Conservation (phyloP, 2,113 vertebrate species). For the Chrysemys picta region DNA sequence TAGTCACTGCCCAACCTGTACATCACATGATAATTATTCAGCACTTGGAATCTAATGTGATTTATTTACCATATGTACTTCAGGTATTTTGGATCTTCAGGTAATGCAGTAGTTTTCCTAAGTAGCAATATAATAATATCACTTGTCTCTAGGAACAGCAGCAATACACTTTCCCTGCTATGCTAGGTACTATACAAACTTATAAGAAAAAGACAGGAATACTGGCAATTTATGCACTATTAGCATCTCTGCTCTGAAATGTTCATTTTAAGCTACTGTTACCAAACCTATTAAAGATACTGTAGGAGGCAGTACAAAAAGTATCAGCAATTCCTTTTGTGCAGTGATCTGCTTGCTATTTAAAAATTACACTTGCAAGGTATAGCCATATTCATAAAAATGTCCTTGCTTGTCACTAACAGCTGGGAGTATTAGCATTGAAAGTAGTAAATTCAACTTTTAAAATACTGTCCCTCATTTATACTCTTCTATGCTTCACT, state of each 20-base stretch:
- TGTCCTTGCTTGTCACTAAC: accelerated
- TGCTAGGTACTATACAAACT: not conserved
- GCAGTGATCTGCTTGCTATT: not conserved
- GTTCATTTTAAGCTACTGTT: not conserved
- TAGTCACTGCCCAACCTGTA: not conserved
- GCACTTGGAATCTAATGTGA: not conserved
- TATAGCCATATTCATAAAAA: not conserved
- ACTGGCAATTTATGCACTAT: not conserved
- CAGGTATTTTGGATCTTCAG: not conserved
- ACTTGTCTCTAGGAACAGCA: not conserved
- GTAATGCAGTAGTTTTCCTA: not conserved
- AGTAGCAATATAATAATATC: not conserved
- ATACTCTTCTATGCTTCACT: not conserved
- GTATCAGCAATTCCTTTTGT: not conserved
- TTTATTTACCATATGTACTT: not conserved
- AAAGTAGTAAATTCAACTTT: not conserved
- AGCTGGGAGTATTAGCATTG: not conserved
- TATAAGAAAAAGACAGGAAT: not conserved
- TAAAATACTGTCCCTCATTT: not conserved
- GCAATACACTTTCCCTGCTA: not conserved
- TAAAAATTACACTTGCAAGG: not conserved
- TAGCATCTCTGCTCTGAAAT: not conserved
- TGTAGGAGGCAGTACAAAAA: not conserved
- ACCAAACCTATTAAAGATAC: accelerated
- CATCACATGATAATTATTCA: not conserved